Evolutionary conservation across 2,888 invertebrate species (phyloP).

Genomic region (Dasysyrphus albostriatus): DNA sequence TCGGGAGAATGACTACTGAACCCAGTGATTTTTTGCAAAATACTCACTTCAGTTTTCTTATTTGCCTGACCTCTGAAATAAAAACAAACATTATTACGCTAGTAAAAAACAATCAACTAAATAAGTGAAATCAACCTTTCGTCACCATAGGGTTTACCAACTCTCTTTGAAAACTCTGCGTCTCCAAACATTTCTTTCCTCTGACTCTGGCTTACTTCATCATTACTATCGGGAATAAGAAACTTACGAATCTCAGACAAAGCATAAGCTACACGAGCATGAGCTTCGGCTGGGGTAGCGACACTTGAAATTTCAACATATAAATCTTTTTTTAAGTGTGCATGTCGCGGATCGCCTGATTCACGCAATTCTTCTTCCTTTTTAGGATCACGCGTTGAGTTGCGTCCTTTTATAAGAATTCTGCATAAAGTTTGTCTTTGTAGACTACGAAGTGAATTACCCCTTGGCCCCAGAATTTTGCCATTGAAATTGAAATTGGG

Average conservation of each 20-base stretch:
- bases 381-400: conserved; percentile 94
- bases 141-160: conserved; percentile 22
- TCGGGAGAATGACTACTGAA: background rate
- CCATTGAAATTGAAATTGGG: conserved; percentile 97
- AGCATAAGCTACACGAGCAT: conserved; percentile 88
- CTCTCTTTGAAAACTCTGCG: conserved; percentile 54
- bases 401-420: conserved; percentile 96
- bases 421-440: conserved; percentile 98
- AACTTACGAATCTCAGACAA: conserved; percentile 81
- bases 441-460: conserved; percentile 94
- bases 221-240: conserved; percentile 80
- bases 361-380: conserved; percentile 92
- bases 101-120: no score
- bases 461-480: conserved; percentile 96
- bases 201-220: conserved; percentile 80
- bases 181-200: conserved; percentile 78
- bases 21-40: conserved; percentile 17
- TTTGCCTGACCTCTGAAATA: background rate
- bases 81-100: background rate
- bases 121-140: conserved; percentile 41
- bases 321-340: conserved; percentile 93
- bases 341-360: conserved; percentile 93
- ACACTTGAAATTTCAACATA: conserved; percentile 94
- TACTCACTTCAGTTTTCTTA: background rate
- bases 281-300: conserved; percentile 93